Evolutionary conservation across 2,113 vertebrate genomes (phyloP).

Genomic region (Glaucidium brasilianum): DNA sequence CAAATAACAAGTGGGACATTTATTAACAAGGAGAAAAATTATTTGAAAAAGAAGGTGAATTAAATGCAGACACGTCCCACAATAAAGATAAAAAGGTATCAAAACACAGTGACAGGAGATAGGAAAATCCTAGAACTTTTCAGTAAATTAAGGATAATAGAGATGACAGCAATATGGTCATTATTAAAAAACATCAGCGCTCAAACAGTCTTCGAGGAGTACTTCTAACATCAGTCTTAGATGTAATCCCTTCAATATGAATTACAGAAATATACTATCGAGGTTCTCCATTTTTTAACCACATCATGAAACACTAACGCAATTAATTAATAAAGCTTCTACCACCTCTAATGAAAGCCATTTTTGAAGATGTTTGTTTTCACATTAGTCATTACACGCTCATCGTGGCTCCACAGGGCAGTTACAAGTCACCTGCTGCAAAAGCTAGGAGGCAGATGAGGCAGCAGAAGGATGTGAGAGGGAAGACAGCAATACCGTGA

Average conservation of each 20-base stretch:
- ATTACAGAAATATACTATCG: background rate
- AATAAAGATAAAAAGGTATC: background rate
- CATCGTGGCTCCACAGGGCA: background rate
- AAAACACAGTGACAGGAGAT: background rate
- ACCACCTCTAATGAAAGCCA: background rate
- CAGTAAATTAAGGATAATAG: background rate
- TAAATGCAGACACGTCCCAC: background rate
- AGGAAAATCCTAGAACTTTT: background rate
- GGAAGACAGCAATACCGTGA: background rate
- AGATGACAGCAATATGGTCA: background rate
- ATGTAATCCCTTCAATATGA: background rate
- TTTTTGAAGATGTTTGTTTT: background rate
- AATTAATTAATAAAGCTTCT: background rate
- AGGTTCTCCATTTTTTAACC: background rate
- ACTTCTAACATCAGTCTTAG: background rate
- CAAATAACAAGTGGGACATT: background rate
- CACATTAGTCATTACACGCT: accelerated
- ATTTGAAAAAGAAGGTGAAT: background rate
- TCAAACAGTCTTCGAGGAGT: background rate
- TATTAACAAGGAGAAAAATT: background rate
- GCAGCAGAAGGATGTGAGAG: background rate
- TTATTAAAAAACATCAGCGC: background rate
- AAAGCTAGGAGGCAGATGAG: background rate
- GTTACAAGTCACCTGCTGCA: background rate
- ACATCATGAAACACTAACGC: background rate